Percentiles rank a stretch among this genome's conserved stretches.
Conservation (phyloP, 1,140 invertebrate species). For the Drosophila guanche region DNA sequence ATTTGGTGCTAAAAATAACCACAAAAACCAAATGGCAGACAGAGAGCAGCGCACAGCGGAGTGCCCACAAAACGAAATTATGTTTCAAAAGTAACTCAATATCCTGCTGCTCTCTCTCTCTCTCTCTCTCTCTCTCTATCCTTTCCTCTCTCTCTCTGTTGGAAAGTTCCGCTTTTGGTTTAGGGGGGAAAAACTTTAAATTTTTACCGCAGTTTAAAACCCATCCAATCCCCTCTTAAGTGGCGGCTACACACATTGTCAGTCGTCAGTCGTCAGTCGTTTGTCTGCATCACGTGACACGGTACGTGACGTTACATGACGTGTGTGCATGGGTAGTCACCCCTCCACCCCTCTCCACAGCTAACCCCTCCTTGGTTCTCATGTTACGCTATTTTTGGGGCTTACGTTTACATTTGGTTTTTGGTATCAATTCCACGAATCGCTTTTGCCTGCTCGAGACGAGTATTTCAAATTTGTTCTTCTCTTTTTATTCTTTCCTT, state of each 20-base stretch:
- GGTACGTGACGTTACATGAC: conserved; percentile 41
- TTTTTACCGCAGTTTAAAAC: conserved; percentile 64
- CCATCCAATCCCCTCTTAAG: neutral
- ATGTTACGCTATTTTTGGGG: conserved; percentile 50
- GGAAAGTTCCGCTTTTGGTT: conserved; percentile 7
- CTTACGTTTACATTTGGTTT: conserved; percentile 18
- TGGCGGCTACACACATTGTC: conserved; percentile 44
- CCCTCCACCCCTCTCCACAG: neutral
- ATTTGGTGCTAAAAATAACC: conserved; percentile 63
- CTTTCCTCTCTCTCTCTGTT: neutral
- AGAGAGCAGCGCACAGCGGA: conserved; percentile 4
- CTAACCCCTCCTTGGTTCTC: conserved; percentile 13
- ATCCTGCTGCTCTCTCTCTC: conserved; percentile 35
- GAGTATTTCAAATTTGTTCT: conserved; percentile 35
- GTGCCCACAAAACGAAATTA: conserved; percentile 73
- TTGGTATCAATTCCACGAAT: conserved; percentile 47
- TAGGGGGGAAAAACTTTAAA: conserved; percentile 62
- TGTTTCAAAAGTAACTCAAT: conserved; percentile 74
- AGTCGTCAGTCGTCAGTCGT: conserved; percentile 59
- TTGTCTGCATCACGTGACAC: conserved; percentile 68
- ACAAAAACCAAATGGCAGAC: conserved; percentile 55
- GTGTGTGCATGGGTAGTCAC: conserved; percentile 16
- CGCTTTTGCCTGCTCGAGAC: conserved; percentile 2
- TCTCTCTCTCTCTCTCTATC: neutral
- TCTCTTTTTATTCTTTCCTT: conserved; percentile 46